These are phyloP conservation scores for Cepaea nemoralis DNA, from an alignment of 1,140 invertebrate genomes.

Conservation along the genomic window DNA sequence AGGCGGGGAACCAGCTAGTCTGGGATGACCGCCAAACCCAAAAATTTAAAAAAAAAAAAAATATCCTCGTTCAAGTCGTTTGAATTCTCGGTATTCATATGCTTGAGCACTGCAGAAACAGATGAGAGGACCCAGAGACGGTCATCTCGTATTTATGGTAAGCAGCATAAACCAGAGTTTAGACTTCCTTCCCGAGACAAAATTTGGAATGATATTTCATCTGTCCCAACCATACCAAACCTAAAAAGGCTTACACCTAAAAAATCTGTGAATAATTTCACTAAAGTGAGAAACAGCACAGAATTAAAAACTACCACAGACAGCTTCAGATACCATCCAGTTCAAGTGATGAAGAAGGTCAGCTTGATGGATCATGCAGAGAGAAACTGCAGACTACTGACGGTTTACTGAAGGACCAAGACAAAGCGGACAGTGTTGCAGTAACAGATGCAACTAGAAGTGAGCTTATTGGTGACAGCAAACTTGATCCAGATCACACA, in stretches of 20 bases:
- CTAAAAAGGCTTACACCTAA: constrained; percentile 17
- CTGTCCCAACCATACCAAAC: background rate
- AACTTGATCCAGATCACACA: background rate
- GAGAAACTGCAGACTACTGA: background rate
- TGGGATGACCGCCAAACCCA: no score
- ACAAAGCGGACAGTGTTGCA: background rate
- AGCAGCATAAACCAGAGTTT: constrained; percentile 11
- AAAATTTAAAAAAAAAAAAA: no score
- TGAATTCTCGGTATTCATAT: no score
- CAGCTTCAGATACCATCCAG: background rate
- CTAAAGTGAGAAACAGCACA: constrained; percentile 16
- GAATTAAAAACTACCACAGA: constrained; percentile 20
- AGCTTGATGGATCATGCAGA: background rate
- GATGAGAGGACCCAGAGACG: background rate
- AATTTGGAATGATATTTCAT: constrained; percentile 24
- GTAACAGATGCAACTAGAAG: no score
- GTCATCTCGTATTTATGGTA: constrained; percentile 21
- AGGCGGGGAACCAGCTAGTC: no score
- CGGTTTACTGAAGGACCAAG: background rate
- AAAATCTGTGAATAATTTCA: constrained; percentile 19
- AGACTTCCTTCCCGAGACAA: constrained; percentile 15
- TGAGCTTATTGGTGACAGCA: background rate
- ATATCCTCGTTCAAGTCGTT: no score
- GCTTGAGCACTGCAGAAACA: background rate
- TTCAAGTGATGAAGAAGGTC: constrained; percentile 18